These are phyloP conservation scores for Caranx ignobilis DNA, from an alignment of 2,113 vertebrate genomes.

Conservation along the genomic window DNA sequence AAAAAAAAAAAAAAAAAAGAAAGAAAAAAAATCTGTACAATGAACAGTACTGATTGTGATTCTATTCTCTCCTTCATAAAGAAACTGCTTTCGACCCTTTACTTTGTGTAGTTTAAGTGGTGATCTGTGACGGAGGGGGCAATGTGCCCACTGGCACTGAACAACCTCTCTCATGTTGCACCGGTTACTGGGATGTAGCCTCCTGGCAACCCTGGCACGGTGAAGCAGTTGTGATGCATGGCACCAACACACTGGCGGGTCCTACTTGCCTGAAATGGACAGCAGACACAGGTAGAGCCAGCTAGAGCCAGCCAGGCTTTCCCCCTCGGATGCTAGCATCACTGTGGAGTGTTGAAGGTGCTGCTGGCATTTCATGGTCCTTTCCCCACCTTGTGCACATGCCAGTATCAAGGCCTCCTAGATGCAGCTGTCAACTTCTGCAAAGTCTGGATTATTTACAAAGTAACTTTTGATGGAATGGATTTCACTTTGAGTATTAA, in stretches of 20 bases:
- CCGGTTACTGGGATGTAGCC: background rate
- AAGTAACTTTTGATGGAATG: background rate
- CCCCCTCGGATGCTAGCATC: background rate
- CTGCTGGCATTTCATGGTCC: background rate
- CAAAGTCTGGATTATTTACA: background rate
- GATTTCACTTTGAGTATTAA: too few species aligned
- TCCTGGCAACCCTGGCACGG: background rate
- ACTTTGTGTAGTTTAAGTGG: background rate
- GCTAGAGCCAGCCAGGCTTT: background rate
- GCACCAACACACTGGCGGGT: background rate
- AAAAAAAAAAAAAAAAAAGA: too few species aligned
- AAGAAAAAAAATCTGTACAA: too few species aligned
- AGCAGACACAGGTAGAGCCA: background rate
- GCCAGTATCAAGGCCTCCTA: conserved; percentile 9
- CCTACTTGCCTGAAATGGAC: background rate
- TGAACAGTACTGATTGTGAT: too few species aligned
- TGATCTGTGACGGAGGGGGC: background rate
- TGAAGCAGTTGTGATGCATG: background rate
- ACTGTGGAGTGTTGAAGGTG: background rate
- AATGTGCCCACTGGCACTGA: background rate
- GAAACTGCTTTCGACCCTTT: too few species aligned
- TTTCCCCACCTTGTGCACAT: background rate
- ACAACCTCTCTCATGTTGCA: background rate
- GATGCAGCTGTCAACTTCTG: background rate
- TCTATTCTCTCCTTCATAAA: too few species aligned